Evolutionary conservation across 2,888 invertebrate species (phyloP), one percentile per base, ranked within the genome.

Genomic region (Cerastis rubricosa): DNA sequence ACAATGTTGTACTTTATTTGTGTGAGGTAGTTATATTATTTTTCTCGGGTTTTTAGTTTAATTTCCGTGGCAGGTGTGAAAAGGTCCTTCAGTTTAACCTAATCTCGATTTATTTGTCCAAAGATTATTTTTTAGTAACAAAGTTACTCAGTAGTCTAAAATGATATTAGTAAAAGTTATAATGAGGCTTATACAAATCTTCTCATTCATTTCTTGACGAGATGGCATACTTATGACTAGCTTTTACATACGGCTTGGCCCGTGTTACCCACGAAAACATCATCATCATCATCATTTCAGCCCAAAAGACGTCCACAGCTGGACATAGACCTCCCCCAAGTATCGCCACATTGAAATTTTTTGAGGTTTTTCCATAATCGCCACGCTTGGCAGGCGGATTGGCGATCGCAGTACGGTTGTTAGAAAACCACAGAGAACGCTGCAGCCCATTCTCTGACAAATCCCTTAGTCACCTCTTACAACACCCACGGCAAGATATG

Each of bases 1-100:
- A 61, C 45, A 77, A 71, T 43, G 54, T 29, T 35, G 22, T 77
- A 45, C 11, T 40, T 54, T 49, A 54, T 74, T 64, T 70, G 51
- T 14, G 47, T 43, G n/a, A 43, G 43, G n/a, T n/a, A 19, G 59
- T 0, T 59, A 29, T 29, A 29, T 19, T 29, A 29, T 19, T 61
- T 59, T 61, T 61, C 57, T 35, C 29, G 35, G 14, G 19, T 35
- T 61, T 57, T 61, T 35, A 19, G 35, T n/a, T n/a, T n/a, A 19
- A 61, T 61, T 61, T 61, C 0, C 5, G 9, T 35, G 29, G 19
- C 9, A 35, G 19, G 29, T 5, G 4, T 19, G 29, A 5, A 35
- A 57, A 61, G 19, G 9, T 35, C 29, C 1, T 61, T 35, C 9
- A 25, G 14, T 17, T 29, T 4, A 17, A 17, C 8, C 4, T 17